A percentile compares a stretch with the other conserved stretches of the same genome.
Conservation (phyloP, 2,113 vertebrate species). For the Vanacampus margaritifer region DNA sequence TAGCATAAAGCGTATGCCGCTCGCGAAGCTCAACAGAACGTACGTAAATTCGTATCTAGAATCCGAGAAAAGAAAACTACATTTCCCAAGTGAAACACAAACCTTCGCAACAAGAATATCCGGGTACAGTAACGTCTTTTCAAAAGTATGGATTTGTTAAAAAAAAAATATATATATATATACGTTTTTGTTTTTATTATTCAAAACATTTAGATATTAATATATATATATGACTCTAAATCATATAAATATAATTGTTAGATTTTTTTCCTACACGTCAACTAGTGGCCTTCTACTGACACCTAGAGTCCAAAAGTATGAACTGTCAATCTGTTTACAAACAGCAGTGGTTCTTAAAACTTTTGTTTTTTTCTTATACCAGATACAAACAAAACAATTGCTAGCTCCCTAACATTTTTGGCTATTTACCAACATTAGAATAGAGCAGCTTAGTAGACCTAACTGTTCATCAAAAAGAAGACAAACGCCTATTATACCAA, state of each 20-base stretch:
- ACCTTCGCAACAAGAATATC: constrained; percentile 56
- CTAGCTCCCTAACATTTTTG: no score
- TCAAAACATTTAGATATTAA: neutral
- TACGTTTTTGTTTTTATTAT: neutral
- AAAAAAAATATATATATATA: neutral
- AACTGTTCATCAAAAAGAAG: no score
- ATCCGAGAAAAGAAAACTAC: constrained; percentile 49
- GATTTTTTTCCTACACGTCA: neutral
- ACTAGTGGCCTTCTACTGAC: constrained; percentile 16
- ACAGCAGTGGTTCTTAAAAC: no score
- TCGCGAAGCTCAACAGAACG: neutral
- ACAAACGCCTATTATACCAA: no score
- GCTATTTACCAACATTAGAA: no score
- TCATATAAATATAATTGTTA: neutral
- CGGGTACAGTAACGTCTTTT: constrained; percentile 35
- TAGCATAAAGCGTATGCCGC: fast-evolving
- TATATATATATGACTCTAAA: neutral
- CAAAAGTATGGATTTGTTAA: neutral
- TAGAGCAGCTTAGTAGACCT: no score
- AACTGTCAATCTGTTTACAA: neutral
- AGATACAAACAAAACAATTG: no score
- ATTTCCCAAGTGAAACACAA: constrained; percentile 49
- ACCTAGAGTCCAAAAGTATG: constrained; percentile 40
- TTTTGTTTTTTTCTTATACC: no score
- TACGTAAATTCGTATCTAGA: constrained; percentile 52